Base-by-base conservation (phyloP, 2,113 vertebrate species). In the Eulemur macaco region DNA sequence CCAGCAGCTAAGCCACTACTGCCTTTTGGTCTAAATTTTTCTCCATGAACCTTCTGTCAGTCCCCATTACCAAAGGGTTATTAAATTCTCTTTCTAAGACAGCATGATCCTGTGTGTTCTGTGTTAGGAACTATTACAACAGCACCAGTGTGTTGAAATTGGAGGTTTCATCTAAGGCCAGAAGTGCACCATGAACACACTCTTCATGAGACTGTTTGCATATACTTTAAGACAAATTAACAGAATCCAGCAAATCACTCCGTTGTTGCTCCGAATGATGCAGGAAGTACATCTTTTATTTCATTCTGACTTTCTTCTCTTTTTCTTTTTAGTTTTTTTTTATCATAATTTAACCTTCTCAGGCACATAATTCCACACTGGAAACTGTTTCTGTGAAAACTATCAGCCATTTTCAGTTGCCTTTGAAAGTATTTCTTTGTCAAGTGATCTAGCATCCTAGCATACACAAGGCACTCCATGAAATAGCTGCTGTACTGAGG, bases 401-500 rank as follows among this genome's bases (percentile, higher is more conserved):
- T 99, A 98, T 99, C 99, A 3, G 99, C 99, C 99, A 99, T 99
- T 83, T 99, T 99, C 2, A 99, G 99, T 94, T 99, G 99, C 9
- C 99, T 99, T 2, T 99, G 99, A 0, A 99, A 99, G 98, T 99
- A 99, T 93, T 99, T 99, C 98, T 99, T 99, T 95, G 99, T 99
- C 66, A 99, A 98, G 95, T 99, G 99, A 97, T 99, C 99, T 27
- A 99, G 99, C 99, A 99, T 99, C 12, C 99, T 99, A 25, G 99
- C 99, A 37, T 99, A 99, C 74, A 99, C 99, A 52, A 99, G 99
- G 85, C 99, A 99, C 97, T 99, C 99, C 99, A 99, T 99, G 98
- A 99, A 99, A 96, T 99, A 99, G 97, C 99, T 99, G 74, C 99
- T 99, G 96, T 99, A 99, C 98, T 99, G 99, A 0, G 99, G 99